Base-by-base conservation (phyloP, 2,113 vertebrate genomes). In the Rhinolophus ferrumequinum region DNA sequence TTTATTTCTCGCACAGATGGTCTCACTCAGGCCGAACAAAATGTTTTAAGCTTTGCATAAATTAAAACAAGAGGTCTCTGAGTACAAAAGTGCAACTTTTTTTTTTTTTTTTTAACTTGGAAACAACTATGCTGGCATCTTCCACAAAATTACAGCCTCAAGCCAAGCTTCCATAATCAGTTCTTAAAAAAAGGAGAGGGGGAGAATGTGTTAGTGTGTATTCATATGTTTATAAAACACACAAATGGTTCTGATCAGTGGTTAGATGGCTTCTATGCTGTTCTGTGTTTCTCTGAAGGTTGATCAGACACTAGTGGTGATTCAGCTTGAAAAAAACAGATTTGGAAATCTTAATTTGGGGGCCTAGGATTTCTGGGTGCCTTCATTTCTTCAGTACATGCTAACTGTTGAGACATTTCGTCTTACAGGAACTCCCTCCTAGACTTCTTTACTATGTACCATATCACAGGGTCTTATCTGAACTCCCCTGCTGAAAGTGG, bases 11-110 rank as follows among this genome's bases (percentile, higher is more conserved):
- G 97, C 98, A 98, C 98, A 99, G 98, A 98, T 98, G 99, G 98
- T 98, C 98, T 98, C 98, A 98, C 98, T 99, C 98, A 99, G 98
- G 98, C 98, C 98, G 98, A 98, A 98, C 98, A 98, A 99, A 98
- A 98, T 98, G 98, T 98, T 98, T 98, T 98, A 98, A 98, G 97
- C 98, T 98, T 98, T 98, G 98, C 98, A 98, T 98, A 98, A 98
- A 98, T 99, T 98, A 99, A 97, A 98, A 97, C 96, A 98, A 98
- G 98, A 98, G 98, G 98, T 98, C 98, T 98, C 24, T 0, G 90
- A 98, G 97, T 98, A 98, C 97, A 97, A 94, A 98, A 96, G 97
- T 98, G 95, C 97, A 98, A 96, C 96, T 98, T 96, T 98, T 97
- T 96, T 98, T 96, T 93, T 92, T 77, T 18, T 47, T 47, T n/a